Evolutionary conservation across 2,113 vertebrate genomes (phyloP).

Genomic region (Rhipidura dahli): DNA sequence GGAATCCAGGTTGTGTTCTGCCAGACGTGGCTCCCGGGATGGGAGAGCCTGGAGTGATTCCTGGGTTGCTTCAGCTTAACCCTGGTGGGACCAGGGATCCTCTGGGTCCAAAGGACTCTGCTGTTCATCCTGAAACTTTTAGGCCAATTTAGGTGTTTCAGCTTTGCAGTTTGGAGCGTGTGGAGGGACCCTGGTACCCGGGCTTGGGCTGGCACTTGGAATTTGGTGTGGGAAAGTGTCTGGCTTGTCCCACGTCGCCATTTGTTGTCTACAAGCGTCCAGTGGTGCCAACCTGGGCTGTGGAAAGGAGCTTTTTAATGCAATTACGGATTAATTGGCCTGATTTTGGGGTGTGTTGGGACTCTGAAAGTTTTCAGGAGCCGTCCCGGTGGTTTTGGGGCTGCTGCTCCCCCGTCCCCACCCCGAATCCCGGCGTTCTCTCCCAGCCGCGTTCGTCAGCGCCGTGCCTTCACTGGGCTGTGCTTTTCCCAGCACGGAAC

Average conservation of each 20-base stretch:
- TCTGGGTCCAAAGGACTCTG: fast-evolving
- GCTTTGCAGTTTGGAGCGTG: fast-evolving
- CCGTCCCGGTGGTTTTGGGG: fast-evolving
- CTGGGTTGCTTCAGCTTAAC: not conserved
- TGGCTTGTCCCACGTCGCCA: fast-evolving
- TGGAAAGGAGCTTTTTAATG: not conserved
- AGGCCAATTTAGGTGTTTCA: not conserved
- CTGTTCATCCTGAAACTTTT: not conserved
- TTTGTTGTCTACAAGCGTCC: not conserved
- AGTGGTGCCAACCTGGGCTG: fast-evolving
- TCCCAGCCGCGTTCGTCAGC: fast-evolving
- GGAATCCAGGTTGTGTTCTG: not conserved
- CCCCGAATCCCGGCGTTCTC: fast-evolving
- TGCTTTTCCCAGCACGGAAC: fast-evolving
- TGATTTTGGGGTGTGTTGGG: fast-evolving
- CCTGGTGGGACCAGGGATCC: fast-evolving
- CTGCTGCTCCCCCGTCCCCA: fast-evolving
- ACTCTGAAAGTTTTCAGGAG: not conserved
- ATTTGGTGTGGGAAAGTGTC: fast-evolving
- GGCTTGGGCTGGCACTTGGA: not conserved
- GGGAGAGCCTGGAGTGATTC: not conserved
- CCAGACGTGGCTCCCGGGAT: not conserved
- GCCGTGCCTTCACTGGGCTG: fast-evolving
- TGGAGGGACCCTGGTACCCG: fast-evolving
- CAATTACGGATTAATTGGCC: fast-evolving